A percentile compares a stretch with the other conserved stretches of the same genome.
Evolutionary conservation across 2,113 vertebrate genomes (phyloP).

Genomic region (Charadrius vociferus): DNA sequence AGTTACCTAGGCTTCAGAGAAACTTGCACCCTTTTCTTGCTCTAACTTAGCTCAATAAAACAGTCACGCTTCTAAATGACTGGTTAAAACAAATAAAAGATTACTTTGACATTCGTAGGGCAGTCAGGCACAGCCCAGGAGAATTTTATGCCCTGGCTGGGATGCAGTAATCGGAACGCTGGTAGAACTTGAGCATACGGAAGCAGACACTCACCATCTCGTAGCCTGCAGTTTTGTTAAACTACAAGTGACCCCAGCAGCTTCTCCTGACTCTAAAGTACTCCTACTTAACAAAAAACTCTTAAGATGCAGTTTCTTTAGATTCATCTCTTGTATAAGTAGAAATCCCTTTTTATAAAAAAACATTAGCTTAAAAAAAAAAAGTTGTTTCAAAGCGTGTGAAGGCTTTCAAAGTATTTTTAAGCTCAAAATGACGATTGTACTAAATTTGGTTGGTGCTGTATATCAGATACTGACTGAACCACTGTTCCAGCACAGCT

Average conservation of each 20-base stretch:
- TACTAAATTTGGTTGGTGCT: background rate
- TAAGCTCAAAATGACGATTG: background rate
- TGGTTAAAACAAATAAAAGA: background rate
- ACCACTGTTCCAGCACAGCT: background rate
- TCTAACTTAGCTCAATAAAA: background rate
- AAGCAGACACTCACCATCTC: background rate
- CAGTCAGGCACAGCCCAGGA: background rate
- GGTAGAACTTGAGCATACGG: background rate
- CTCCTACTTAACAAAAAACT: background rate
- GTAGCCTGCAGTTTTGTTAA: background rate
- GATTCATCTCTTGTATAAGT: background rate
- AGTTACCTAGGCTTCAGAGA: background rate
- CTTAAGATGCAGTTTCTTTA: background rate
- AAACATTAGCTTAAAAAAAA: background rate
- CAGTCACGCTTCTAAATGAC: background rate
- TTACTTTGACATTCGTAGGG: background rate
- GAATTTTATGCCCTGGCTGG: background rate
- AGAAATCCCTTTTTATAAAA: background rate
- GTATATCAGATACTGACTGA: background rate
- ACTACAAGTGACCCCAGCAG: background rate
- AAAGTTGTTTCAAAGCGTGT: background rate
- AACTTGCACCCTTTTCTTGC: background rate
- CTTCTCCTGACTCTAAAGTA: background rate
- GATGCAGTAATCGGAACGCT: background rate
- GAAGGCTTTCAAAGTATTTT: constrained; percentile 5